phyloP scores from a whole-genome alignment of 1,140 invertebrate genomes.

The Drosophila subpulchrella region DNA sequence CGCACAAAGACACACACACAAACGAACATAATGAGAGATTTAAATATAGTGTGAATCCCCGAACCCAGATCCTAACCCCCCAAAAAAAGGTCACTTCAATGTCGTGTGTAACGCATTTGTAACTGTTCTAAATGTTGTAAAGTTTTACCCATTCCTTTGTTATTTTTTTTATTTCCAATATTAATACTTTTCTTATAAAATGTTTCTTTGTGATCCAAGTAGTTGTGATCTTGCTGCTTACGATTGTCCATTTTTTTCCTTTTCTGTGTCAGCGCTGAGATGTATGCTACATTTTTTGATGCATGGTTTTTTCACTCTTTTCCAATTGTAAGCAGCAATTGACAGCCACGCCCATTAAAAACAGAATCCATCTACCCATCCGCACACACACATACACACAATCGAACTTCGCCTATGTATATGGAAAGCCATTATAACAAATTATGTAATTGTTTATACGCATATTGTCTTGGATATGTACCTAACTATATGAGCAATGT shows the following conservation, averaged over 20 bases:
- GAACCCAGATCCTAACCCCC: not conserved
- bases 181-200: constrained; percentile 19
- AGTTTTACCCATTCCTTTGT: constrained; percentile 3
- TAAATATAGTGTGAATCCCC: constrained; percentile 19
- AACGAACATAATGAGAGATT: constrained; percentile 20
- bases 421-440: constrained; percentile 77
- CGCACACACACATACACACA: constrained; percentile 13
- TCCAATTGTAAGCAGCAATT: constrained; percentile 59
- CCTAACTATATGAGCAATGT: constrained; percentile 28
- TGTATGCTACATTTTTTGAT: constrained; percentile 74
- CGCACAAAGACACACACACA: constrained; percentile 14
- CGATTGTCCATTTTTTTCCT: constrained; percentile 23
- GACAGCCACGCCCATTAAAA: constrained; percentile 22
- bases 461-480: constrained; percentile 34
- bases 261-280: constrained; percentile 51
- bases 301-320: constrained; percentile 39
- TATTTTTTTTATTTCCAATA: constrained; percentile 15
- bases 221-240: constrained; percentile 68
- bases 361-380: not conserved
- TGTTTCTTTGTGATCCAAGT: constrained; percentile 31
- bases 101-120: constrained; percentile 73
- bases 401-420: constrained; percentile 51
- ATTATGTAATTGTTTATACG: constrained; percentile 43
- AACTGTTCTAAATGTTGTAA: constrained; percentile 71
- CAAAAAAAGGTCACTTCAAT: constrained; percentile 40